A percentile compares a stretch with the other conserved stretches of the same genome.
phyloP scores from a whole-genome alignment of 2,113 vertebrate species.

The Steatornis caripensis region DNA sequence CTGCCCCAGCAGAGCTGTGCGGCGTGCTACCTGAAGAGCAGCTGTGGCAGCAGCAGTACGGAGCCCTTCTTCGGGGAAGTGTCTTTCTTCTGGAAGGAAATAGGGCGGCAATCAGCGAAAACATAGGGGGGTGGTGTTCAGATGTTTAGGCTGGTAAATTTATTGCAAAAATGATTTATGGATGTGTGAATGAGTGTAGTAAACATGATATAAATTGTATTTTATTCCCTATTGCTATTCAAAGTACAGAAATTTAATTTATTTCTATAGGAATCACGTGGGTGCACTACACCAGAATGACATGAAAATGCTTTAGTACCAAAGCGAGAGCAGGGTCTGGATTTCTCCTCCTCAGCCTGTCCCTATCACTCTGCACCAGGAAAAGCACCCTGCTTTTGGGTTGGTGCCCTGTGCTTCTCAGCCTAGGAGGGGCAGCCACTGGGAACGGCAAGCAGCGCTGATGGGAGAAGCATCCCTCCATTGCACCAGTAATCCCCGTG shows the following conservation, averaged over 20 bases:
- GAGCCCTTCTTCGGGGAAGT: neutral
- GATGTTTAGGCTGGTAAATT: neutral
- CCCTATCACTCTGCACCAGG: neutral
- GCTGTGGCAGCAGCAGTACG: neutral
- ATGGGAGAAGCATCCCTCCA: neutral
- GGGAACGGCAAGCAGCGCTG: neutral
- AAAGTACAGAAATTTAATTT: neutral
- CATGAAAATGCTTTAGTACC: neutral
- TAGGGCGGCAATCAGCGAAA: neutral
- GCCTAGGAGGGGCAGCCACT: neutral
- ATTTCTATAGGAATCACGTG: neutral
- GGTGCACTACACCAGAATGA: neutral
- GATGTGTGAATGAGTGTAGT: neutral
- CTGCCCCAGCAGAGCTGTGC: neutral
- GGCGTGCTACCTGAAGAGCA: neutral
- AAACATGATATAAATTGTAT: neutral
- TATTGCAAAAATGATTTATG: neutral
- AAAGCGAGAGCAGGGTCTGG: neutral
- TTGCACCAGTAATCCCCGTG: fast-evolving
- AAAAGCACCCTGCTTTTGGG: neutral
- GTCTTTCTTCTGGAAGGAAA: neutral
- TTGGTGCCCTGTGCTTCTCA: neutral
- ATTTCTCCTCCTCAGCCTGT: neutral
- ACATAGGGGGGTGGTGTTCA: neutral
- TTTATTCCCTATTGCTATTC: neutral